Percentiles rank a stretch among this genome's conserved stretches.
Conservation (phyloP, 2,888 invertebrate genomes). For the Vanessa cardui region DNA sequence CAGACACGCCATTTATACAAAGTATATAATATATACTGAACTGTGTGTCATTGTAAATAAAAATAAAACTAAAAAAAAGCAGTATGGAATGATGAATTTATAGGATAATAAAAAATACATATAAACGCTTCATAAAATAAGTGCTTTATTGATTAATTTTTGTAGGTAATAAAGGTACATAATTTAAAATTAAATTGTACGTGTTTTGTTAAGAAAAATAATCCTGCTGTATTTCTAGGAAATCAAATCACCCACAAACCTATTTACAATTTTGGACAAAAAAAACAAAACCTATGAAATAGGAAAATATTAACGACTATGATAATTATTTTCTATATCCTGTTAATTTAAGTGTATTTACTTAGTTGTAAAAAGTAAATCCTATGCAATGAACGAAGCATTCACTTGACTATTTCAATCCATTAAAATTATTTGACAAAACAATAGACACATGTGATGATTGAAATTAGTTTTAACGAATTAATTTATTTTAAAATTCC, state of each 20-base stretch:
- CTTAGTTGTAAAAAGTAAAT: conserved; percentile 18
- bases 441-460: conserved; percentile 9
- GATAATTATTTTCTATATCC: conserved; percentile 14
- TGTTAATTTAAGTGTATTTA: conserved; percentile 21
- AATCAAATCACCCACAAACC: conserved; percentile 43
- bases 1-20: no score
- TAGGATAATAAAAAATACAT: conserved; percentile 32
- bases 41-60: background rate
- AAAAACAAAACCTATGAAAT: conserved; percentile 45
- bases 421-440: conserved; percentile 5
- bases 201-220: conserved; percentile 61
- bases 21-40: background rate
- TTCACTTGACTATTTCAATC: conserved; percentile 7
- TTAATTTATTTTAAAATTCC: background rate
- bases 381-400: conserved; percentile 27
- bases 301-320: conserved; percentile 23
- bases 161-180: conserved; percentile 67
- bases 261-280: conserved; percentile 60
- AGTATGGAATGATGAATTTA: background rate
- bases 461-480: background rate
- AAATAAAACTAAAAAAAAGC: background rate
- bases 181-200: conserved; percentile 64
- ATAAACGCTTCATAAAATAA: conserved; percentile 78
- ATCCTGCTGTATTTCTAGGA: conserved; percentile 33
- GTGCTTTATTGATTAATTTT: conserved; percentile 80